Evolutionary conservation across 2,888 invertebrate genomes (phyloP), one percentile per base, ranked within the genome.

Genomic region (Orthosia cruda): DNA sequence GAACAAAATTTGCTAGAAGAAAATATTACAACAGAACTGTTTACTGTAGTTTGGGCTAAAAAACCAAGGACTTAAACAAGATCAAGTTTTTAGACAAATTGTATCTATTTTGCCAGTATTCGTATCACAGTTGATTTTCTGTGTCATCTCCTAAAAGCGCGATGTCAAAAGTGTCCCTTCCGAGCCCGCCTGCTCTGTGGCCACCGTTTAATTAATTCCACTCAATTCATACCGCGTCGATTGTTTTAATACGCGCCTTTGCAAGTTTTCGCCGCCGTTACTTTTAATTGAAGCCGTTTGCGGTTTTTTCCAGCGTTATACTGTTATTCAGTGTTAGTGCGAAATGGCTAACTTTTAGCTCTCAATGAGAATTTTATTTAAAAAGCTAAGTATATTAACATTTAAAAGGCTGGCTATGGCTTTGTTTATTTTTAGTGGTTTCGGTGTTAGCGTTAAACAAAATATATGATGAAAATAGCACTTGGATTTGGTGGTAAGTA

Each of bases 241-340:
- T 83, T 83, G 83, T 83, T 85, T 83, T 85, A 83, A 83, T 85
- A 83, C 68, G 63, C 71, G 78, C 83, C 78, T 78, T 71, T 69
- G 83, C 71, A 83, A 83, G 83, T 83, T 85, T 78, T 77, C 78
- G 83, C 74, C 47, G 66, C 54, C 84, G 78, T 85, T 78, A 86
- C 84, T 79, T 79, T 85, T 86, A 86, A 86, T 86, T 86, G 86
- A 86, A 83, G 86, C 86, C 74, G 84, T 87, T 87, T 80, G 86
- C 70, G 88, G 88, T 71, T 86, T 84, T 76, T 77, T 76, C 70
- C 77, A 76, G 69, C n/a, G 79, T 80, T 83, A 76, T 74, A 77
- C 88, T 76, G 75, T 82, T 86, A 86, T 80, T 80, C 86, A 85
- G 75, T 75, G 75, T 77, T 88, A 86, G 81, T 83, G 79, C 65